phyloP scores from a whole-genome alignment of 2,888 invertebrate species.

The Lacanobia oleracea region DNA sequence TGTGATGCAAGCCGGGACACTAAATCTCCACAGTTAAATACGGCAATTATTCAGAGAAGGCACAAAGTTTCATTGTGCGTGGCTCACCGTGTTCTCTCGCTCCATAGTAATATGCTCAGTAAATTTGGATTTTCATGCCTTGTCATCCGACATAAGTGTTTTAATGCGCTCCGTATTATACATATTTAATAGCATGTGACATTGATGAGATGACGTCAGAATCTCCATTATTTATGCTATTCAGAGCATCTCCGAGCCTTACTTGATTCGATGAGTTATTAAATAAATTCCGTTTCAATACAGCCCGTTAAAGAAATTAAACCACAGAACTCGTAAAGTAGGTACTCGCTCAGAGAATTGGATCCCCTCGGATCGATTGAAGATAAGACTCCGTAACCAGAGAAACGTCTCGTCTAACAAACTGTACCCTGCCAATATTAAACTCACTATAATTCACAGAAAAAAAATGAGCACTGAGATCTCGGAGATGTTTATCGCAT shows the following conservation, averaged over 20 bases:
- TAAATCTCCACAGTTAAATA: conserved; percentile 84
- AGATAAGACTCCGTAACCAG: conserved; percentile 83
- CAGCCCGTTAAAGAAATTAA: conserved; percentile 66
- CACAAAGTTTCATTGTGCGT: conserved; percentile 84
- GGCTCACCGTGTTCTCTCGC: conserved; percentile 72
- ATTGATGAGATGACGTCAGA: conserved; percentile 71
- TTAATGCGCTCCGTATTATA: conserved; percentile 80
- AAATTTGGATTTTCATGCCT: conserved; percentile 87
- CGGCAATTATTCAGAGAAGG: conserved; percentile 87
- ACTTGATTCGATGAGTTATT: conserved; percentile 49
- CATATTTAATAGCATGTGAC: conserved; percentile 77
- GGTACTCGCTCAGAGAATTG: conserved; percentile 79
- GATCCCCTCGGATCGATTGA: conserved; percentile 79
- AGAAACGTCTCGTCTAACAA: conserved; percentile 77
- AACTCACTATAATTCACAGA: conserved; percentile 79
- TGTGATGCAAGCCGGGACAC: conserved; percentile 78
- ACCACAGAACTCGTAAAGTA: conserved; percentile 74
- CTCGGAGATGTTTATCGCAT: conserved; percentile 89
- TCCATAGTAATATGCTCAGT: conserved; percentile 79
- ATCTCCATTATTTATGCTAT: conserved; percentile 63
- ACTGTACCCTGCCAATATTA: conserved; percentile 84
- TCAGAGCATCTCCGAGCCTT: conserved; percentile 55
- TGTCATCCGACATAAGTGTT: conserved; percentile 85
- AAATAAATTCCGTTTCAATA: conserved; percentile 52
- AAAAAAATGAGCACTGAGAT: conserved; percentile 83